These are phyloP conservation scores for Saturnia pavonia DNA, from an alignment of 2,888 invertebrate genomes.

Conservation along the genomic window DNA sequence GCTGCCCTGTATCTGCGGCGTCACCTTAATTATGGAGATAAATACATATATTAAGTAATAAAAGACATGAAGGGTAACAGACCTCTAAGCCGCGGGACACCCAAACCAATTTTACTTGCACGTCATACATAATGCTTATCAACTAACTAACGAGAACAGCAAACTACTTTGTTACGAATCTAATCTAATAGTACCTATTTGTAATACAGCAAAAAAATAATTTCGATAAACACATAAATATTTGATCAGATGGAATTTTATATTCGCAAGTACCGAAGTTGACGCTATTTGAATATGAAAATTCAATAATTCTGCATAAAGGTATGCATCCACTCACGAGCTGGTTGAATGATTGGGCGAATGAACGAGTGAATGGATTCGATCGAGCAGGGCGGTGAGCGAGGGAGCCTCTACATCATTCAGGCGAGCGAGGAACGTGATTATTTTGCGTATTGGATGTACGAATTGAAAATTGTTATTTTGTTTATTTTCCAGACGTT, in stretches of 20 bases:
- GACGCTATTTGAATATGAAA: slow-evolving; percentile 56
- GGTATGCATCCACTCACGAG: slow-evolving; percentile 60
- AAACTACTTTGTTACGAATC: too few species aligned
- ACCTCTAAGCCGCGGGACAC: too few species aligned
- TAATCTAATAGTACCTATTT: not conserved
- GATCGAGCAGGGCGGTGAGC: slow-evolving; percentile 6
- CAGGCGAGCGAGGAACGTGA: slow-evolving; percentile 52
- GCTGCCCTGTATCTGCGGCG: too few species aligned
- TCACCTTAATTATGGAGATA: too few species aligned
- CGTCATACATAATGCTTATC: too few species aligned
- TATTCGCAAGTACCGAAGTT: slow-evolving; percentile 39
- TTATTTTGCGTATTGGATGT: slow-evolving; percentile 58
- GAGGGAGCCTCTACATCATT: slow-evolving; percentile 4
- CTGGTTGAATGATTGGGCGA: slow-evolving; percentile 62
- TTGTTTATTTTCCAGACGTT: slow-evolving; percentile 49
- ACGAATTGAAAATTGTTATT: slow-evolving; percentile 38
- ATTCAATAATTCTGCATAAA: slow-evolving; percentile 72
- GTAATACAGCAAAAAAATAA: not conserved
- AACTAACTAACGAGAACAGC: too few species aligned
- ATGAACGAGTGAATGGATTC: slow-evolving; percentile 55
- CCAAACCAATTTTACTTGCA: too few species aligned
- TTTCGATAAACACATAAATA: slow-evolving; percentile 41
- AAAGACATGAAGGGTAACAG: too few species aligned
- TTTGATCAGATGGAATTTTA: slow-evolving; percentile 59
- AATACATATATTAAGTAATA: too few species aligned